Percentiles rank a stretch among this genome's conserved stretches.
phyloP scores from a whole-genome alignment of 2,797 vertebrate genomes.

The Liasis olivaceus region DNA sequence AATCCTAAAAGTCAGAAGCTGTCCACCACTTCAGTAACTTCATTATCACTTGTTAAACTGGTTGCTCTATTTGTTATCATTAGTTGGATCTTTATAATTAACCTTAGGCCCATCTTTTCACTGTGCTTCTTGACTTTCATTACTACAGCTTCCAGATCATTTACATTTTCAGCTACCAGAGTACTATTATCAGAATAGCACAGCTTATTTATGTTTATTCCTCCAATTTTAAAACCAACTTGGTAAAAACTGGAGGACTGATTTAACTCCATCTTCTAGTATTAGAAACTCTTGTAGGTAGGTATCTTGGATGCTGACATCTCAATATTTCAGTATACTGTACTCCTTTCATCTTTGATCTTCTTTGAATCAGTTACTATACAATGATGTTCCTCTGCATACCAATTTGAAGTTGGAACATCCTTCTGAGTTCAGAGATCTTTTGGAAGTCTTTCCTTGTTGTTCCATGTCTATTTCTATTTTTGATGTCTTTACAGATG shows the following conservation, averaged over 20 bases:
- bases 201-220: neutral
- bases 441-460: neutral
- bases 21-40: neutral
- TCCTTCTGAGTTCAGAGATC: neutral
- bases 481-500: neutral
- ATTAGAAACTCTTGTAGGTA: neutral
- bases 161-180: neutral
- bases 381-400: neutral
- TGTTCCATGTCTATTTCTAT: neutral
- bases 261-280: neutral
- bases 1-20: neutral
- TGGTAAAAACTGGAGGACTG: neutral
- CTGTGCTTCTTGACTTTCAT: too few species aligned
- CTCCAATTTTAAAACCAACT: neutral
- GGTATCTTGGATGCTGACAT: neutral
- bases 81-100: neutral
- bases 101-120: neutral
- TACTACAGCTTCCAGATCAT: too few species aligned
- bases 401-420: neutral
- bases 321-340: neutral
- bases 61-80: neutral
- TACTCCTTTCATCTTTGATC: neutral
- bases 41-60: neutral
- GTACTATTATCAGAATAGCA: neutral
- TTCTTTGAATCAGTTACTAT: neutral